Percentiles rank a stretch among this genome's conserved stretches.
These are phyloP conservation scores for Scaptomyza caliginosa DNA, from an alignment of 2,888 invertebrate genomes.

Conservation along the genomic window DNA sequence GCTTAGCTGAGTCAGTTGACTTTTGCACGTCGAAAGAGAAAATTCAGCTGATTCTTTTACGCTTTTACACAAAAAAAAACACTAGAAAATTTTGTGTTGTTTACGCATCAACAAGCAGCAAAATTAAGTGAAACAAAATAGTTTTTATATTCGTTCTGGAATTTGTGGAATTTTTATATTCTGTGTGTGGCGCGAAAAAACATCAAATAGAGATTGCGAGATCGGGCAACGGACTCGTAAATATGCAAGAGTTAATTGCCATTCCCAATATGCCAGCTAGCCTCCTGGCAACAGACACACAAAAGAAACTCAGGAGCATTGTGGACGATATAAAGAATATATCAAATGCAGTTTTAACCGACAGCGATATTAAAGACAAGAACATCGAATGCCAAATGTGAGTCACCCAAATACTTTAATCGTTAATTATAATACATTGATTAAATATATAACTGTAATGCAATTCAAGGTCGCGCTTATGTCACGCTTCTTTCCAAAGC, in stretches of 20 bases:
- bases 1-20: constrained; percentile 58
- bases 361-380: constrained; percentile 22
- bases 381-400: constrained; percentile 30
- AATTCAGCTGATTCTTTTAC: constrained; percentile 18
- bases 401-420: constrained; percentile 19
- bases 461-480: constrained; percentile 53
- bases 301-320: constrained; percentile 47
- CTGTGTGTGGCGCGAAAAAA: constrained; percentile 48
- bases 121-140: constrained; percentile 44
- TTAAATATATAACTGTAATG: not conserved
- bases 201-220: constrained; percentile 24
- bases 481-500: constrained; percentile 30
- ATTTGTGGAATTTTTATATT: constrained; percentile 72
- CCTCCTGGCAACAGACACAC: constrained; percentile 41
- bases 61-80: not conserved
- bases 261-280: constrained; percentile 39
- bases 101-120: constrained; percentile 46
- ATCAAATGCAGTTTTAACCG: constrained; percentile 37
- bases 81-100: constrained; percentile 39
- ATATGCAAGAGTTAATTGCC: constrained; percentile 70
- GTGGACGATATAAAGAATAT: constrained; percentile 53
- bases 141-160: constrained; percentile 63
- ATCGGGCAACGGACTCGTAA: constrained; percentile 48
- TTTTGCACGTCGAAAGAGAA: constrained; percentile 42
- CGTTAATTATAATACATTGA: not conserved